phyloP scores from a whole-genome alignment of 1,140 invertebrate species.

The Octopus bimaculoides region DNA sequence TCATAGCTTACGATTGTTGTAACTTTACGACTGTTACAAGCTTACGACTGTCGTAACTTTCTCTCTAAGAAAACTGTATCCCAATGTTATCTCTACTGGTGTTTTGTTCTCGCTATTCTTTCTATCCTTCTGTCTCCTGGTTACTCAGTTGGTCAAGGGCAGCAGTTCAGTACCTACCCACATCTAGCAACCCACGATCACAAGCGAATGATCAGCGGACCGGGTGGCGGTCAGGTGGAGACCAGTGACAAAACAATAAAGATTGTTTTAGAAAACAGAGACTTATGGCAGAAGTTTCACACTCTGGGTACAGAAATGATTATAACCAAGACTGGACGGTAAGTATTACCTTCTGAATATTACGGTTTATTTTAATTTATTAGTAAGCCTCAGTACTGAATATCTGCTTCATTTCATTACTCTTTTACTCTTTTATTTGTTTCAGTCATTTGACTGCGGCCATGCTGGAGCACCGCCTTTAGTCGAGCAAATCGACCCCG shows the following conservation, averaged over 20 bases:
- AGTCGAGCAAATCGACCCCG: too few relatives aligned
- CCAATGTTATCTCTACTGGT: not conserved
- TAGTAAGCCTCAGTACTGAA: too few relatives aligned
- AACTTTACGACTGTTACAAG: not conserved
- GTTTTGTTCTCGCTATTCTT: not conserved
- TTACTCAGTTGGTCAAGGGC: slow-evolving; percentile 37
- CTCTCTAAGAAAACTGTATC: not conserved
- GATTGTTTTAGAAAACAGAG: slow-evolving; percentile 58
- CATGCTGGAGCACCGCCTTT: too few relatives aligned
- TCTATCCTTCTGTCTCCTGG: not conserved
- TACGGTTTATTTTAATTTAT: too few relatives aligned
- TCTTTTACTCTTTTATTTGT: too few relatives aligned
- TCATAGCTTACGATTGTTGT: not conserved
- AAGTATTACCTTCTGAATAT: slow-evolving; percentile 57
- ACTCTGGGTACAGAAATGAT: slow-evolving; percentile 99
- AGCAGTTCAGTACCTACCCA: slow-evolving; percentile 50
- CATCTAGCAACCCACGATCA: slow-evolving; percentile 39
- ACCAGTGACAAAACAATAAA: slow-evolving; percentile 51
- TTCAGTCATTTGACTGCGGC: too few relatives aligned
- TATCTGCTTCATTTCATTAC: too few relatives aligned
- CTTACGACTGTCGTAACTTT: not conserved
- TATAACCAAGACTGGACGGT: slow-evolving; percentile 99
- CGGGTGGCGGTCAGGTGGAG: slow-evolving; percentile 31
- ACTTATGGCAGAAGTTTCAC: slow-evolving; percentile 98
- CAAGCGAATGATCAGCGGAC: slow-evolving; percentile 37